A percentile compares a stretch with the other conserved stretches of the same genome.
Evolutionary conservation across 1,140 invertebrate genomes (phyloP).

Genomic region (Meloidogyne hapla): DNA sequence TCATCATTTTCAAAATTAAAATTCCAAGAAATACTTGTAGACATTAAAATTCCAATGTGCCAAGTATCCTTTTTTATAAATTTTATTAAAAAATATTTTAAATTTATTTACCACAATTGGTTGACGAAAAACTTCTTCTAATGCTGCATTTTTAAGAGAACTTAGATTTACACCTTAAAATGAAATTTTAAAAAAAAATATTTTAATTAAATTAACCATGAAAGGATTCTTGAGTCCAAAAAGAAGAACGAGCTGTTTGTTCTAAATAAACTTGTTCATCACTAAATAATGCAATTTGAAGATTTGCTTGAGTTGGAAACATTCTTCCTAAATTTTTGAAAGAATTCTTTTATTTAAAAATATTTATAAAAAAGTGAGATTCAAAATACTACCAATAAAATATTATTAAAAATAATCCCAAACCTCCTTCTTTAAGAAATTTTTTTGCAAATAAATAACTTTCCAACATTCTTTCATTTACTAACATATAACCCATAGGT

Average conservation of each 20-base stretch:
- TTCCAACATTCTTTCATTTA: conserved; percentile 98
- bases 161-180: conserved; percentile 81
- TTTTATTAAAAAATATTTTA: background rate
- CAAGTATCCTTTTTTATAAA: conserved; percentile 78
- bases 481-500: conserved; percentile 99
- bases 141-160: conserved; percentile 81
- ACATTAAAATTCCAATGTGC: conserved; percentile 93
- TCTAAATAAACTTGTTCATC: conserved; percentile 97
- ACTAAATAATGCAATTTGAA: conserved; percentile 96
- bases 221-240: conserved; percentile 97
- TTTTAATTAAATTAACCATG: conserved; percentile 71
- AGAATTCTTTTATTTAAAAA: too few relatives aligned
- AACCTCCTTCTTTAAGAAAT: conserved; percentile 85
- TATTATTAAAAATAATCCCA: conserved; percentile 7
- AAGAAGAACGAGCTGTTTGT: conserved; percentile 96
- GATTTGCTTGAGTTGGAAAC: conserved; percentile 92
- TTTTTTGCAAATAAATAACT: conserved; percentile 97
- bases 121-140: conserved; percentile 96
- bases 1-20: conserved; percentile 89
- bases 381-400: conserved; percentile 10
- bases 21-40: conserved; percentile 88
- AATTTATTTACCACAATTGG: conserved; percentile 74
- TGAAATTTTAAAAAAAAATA: background rate
- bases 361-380: conserved; percentile 18
- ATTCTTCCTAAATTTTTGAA: conserved; percentile 78